Evolutionary conservation across 2,113 vertebrate genomes (phyloP).

Genomic region (Gnathonemus longibarbis): DNA sequence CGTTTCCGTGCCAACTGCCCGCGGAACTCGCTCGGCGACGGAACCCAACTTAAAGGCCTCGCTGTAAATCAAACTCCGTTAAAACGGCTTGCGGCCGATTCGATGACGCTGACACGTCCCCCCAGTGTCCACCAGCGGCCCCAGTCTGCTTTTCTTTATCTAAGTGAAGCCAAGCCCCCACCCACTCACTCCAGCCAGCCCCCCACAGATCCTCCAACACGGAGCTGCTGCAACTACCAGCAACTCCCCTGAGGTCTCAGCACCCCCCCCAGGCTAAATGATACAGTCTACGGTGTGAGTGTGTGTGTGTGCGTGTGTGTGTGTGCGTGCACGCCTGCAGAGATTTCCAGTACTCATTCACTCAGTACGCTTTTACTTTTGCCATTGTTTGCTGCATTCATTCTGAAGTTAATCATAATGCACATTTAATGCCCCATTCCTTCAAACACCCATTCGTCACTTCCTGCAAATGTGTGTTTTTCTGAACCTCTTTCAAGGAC

Average conservation of each 20-base stretch:
- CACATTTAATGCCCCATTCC: neutral
- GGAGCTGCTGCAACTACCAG: slow-evolving; percentile 48
- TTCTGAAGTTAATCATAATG: neutral
- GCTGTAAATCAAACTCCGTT: neutral
- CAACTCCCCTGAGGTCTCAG: slow-evolving; percentile 41
- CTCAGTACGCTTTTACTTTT: neutral
- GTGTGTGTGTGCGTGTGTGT: no score
- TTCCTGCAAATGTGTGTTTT: neutral
- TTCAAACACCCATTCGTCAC: neutral
- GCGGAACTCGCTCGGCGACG: neutral
- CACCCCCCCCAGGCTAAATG: slow-evolving; percentile 13
- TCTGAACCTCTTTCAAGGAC: neutral
- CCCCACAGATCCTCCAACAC: slow-evolving; percentile 49
- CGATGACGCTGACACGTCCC: neutral
- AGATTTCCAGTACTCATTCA: neutral
- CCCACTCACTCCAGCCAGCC: slow-evolving; percentile 21
- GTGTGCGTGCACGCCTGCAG: neutral
- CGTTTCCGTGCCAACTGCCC: neutral
- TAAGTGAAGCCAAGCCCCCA: slow-evolving; percentile 12
- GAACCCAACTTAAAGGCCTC: neutral
- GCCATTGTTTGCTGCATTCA: neutral
- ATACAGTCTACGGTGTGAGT: neutral
- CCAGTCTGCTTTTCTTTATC: slow-evolving; percentile 2
- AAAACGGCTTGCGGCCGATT: neutral
- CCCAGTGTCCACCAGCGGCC: neutral